Base-by-base conservation (phyloP, 2,113 vertebrate species). In the Passer domesticus region DNA sequence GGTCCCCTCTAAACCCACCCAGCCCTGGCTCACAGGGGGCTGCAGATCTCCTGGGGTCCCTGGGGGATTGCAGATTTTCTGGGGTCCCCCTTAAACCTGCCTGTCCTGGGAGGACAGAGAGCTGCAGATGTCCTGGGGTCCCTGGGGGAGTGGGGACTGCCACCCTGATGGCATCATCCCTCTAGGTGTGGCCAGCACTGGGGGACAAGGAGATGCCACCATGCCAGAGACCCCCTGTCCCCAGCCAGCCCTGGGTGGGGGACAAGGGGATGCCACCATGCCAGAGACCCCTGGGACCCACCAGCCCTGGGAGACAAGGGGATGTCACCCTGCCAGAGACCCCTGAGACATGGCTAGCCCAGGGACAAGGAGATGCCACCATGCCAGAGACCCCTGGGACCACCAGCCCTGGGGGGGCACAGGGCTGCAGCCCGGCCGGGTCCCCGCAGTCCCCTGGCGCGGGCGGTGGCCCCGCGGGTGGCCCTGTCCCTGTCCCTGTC, bases 371-470 rank as follows among this genome's bases (percentile, higher is more conserved):
- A 18, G 27, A 37, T 73, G 58, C 2, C 33, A 22, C n/a, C 4
- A 11, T 46, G 21, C 9, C 33, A n/a, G 31, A 19, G 10, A 15
- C 19, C 7, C 37, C 52, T 18, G 50, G 15, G 50, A 11, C 8
- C 47, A 4, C 43, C 52, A 39, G 12, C 64, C 5, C 33, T 15
- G 44, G 47, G 47, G 47, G 46, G 46, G 76, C 50, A 25, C 63
- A 37, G 28, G 15, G 23, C 8, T 7, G 28, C 56, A 31, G 37
- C 47, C 11, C 6, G 3, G 13, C 58, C 7, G 21, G 1, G 9
- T 14, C 18, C 33, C 23, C 25, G 1, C 19, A 0, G 23, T 13
- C 3, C 43, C 52, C 20, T 0, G 43, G 7, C 2, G 11, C 4
- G 37, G 44, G 33, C 23, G 33, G 19, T 13, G 39, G 6, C 64